Percentiles rank a stretch among this genome's conserved stretches.
Evolutionary conservation across 2,888 invertebrate species (phyloP).

Genomic region (Chouioia cunea): DNA sequence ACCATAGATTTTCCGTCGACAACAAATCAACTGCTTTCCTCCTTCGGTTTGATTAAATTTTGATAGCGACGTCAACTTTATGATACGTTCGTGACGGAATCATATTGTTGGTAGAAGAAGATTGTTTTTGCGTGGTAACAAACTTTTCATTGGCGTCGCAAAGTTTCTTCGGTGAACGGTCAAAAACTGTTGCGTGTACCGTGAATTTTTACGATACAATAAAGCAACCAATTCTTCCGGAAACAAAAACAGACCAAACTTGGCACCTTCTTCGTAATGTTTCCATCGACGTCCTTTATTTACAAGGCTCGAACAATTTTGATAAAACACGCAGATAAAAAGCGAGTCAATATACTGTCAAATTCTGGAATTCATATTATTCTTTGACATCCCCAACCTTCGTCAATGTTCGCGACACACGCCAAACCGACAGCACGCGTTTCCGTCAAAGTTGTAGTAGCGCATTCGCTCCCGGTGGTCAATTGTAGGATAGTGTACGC

Average conservation of each 20-base stretch:
- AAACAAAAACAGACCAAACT: not conserved
- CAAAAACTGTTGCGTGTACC: not conserved
- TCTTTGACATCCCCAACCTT: not conserved
- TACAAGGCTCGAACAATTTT: slow-evolving; percentile 12
- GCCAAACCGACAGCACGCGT: no score
- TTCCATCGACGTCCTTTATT: slow-evolving; percentile 21
- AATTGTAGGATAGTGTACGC: slow-evolving; percentile 24
- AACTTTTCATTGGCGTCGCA: not conserved
- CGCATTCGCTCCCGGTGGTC: not conserved
- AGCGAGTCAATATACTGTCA: not conserved
- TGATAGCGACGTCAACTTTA: no score
- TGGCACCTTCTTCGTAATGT: not conserved
- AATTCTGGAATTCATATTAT: slow-evolving; percentile 7
- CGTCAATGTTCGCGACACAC: not conserved
- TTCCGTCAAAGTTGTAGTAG: no score
- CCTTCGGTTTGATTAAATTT: no score
- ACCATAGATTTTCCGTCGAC: no score
- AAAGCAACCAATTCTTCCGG: not conserved
- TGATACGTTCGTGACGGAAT: no score
- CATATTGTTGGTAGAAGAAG: no score
- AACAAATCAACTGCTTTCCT: no score
- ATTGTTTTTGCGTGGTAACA: no score
- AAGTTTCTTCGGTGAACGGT: not conserved
- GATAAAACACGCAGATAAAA: not conserved
- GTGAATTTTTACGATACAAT: not conserved